phyloP scores from a whole-genome alignment of 2,113 vertebrate species.

The Prochilodus magdalenae region DNA sequence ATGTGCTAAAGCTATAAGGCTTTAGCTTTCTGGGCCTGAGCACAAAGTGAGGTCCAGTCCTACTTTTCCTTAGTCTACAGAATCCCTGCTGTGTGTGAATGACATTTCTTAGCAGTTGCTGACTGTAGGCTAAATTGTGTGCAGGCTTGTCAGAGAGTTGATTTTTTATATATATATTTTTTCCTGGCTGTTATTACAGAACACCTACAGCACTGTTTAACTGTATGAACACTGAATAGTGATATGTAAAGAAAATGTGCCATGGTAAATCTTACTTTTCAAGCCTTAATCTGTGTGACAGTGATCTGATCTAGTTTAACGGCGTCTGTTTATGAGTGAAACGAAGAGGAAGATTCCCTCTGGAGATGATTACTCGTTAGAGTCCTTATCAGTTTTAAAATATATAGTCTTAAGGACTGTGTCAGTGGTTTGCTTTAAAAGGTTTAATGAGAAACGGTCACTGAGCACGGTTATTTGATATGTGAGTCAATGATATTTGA shows the following conservation, averaged over 20 bases:
- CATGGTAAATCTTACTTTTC: conserved; percentile 77
- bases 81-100: not conserved
- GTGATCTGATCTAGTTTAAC: conserved; percentile 93
- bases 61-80: not conserved
- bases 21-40: not conserved
- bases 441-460: not conserved
- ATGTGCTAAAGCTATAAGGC: not conserved
- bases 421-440: conserved; percentile 36
- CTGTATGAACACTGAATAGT: not conserved
- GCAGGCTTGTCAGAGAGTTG: not conserved
- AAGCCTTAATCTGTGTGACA: conserved; percentile 89
- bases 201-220: conserved; percentile 44
- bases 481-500: conserved; percentile 22
- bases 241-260: conserved; percentile 37
- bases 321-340: conserved; percentile 94
- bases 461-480: not conserved
- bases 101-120: not conserved
- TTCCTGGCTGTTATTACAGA: not conserved
- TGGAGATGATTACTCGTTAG: conserved; percentile 78
- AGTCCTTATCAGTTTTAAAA: not conserved
- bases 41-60: not conserved
- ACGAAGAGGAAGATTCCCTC: conserved; percentile 90
- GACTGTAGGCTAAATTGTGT: not conserved
- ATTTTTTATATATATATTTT: not conserved
- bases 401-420: not conserved